These are phyloP conservation scores for Lithophane socia DNA, from an alignment of 2,888 invertebrate genomes.

Conservation along the genomic window DNA sequence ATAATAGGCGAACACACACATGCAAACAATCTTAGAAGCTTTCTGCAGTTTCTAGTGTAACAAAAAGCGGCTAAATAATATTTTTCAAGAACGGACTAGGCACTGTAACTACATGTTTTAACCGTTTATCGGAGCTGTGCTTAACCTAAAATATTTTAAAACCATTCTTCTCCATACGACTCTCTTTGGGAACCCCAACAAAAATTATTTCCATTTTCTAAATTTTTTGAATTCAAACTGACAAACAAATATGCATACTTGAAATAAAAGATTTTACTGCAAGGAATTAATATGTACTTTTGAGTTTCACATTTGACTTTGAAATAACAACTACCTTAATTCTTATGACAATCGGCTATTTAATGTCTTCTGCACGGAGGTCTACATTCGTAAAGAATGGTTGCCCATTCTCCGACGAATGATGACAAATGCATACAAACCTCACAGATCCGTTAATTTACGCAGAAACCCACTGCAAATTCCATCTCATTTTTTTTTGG, in stretches of 20 bases:
- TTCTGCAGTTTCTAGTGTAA: constrained; percentile 30
- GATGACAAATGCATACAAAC: not conserved
- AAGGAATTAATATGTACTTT: too few relatives aligned
- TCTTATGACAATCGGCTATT: not conserved
- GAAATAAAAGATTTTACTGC: too few relatives aligned
- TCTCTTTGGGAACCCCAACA: too few relatives aligned
- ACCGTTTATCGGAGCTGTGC: not conserved
- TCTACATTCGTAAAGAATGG: not conserved
- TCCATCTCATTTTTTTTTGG: not conserved
- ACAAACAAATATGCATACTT: too few relatives aligned
- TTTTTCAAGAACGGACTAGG: not conserved
- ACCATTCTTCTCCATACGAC: too few relatives aligned
- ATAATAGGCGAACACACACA: constrained; percentile 4
- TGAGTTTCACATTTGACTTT: too few relatives aligned
- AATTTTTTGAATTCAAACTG: too few relatives aligned
- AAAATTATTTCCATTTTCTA: too few relatives aligned
- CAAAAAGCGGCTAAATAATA: not conserved
- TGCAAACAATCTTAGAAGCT: constrained; percentile 29
- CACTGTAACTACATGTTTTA: not conserved
- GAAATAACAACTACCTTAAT: not conserved
- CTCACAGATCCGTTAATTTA: not conserved
- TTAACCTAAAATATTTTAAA: too few relatives aligned
- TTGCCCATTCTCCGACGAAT: not conserved
- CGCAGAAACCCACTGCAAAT: not conserved
- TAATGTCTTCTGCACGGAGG: not conserved